Evolutionary conservation across 1,140 invertebrate species (phyloP), one percentile per base, ranked within the genome.

Genomic region (Plectrocnemia conspersa): DNA sequence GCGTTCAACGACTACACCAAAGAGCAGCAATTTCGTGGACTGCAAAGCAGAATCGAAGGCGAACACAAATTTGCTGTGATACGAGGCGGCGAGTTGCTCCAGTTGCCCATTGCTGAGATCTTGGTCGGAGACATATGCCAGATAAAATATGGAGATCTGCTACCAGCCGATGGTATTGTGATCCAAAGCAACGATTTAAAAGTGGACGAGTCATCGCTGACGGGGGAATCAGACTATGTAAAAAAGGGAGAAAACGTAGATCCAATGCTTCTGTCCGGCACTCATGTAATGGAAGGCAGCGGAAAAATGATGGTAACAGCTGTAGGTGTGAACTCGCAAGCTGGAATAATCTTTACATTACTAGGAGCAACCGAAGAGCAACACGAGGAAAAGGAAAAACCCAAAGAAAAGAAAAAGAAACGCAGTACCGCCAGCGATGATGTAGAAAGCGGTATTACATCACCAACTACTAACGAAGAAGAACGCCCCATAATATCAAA

Each of bases 291-390:
- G 87, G 87, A 89, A 68, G 87, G 88, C 6, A 88, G 84, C 72
- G 87, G 86, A 7, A 86, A 84, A 68, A 88, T 89, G 82, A 62
- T 90, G 44, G 84, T 89, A n/a, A 82, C 83, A 21, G 88, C 87
- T 25, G 88, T 89, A n/a, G 87, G 87, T 54, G 75, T 88, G 47
- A 88, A 88, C 66, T 89, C 87, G 19, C 87, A 90, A 66, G 85
- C 87, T 35, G 88, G 88, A 58, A 89, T 89, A 54, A 90, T 90
- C 54, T 89, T 89, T 67, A 84, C 84, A 19, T 72, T 89, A 0
- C 74, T 89, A 7, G 60, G 60, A 4, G 60, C 56, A 24, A 45
- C 60, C 9, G 15, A 23, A 1, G 85, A 79, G 7, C 27, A 36
- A 7, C 45, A 58, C 13, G 46, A 78, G 76, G 19, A 69, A 73